Evolutionary conservation across 2,888 invertebrate species (phyloP).

Genomic region (Andricus quercusramuli): DNA sequence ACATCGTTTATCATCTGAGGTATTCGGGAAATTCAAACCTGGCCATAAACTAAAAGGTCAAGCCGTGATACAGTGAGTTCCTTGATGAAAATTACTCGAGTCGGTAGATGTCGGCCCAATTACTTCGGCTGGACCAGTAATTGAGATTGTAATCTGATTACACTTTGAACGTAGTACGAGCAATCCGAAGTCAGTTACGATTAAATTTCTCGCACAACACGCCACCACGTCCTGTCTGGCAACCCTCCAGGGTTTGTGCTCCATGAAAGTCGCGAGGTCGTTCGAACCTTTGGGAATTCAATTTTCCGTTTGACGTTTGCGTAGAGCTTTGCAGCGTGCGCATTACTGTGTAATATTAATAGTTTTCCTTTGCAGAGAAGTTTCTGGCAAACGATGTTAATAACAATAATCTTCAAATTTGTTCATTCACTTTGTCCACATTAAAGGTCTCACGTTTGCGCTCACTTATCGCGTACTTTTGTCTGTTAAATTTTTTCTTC

Average conservation of each 20-base stretch:
- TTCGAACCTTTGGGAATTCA: constrained; percentile 60
- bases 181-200: constrained; percentile 61
- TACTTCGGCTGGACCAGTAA: constrained; percentile 61
- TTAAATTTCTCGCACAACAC: constrained; percentile 63
- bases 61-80: constrained; percentile 40
- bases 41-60: constrained; percentile 10
- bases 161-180: constrained; percentile 53
- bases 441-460: too few species aligned
- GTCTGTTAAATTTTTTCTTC: too few species aligned
- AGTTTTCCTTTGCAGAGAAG: constrained; percentile 52
- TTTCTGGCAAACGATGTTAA: constrained; percentile 42
- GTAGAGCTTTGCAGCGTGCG: constrained; percentile 46
- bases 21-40: constrained; percentile 13
- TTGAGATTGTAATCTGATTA: constrained; percentile 63
- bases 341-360: constrained; percentile 20
- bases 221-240: constrained; percentile 59
- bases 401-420: too few species aligned
- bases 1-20: constrained; percentile 15
- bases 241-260: constrained; percentile 60
- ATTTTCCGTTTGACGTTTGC: constrained; percentile 58
- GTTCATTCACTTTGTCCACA: too few species aligned
- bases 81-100: constrained; percentile 60
- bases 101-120: constrained; percentile 61
- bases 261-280: constrained; percentile 60
- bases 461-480: too few species aligned